Base-by-base conservation (phyloP, 2,113 vertebrate species). In the Percopsis transmontana region DNA sequence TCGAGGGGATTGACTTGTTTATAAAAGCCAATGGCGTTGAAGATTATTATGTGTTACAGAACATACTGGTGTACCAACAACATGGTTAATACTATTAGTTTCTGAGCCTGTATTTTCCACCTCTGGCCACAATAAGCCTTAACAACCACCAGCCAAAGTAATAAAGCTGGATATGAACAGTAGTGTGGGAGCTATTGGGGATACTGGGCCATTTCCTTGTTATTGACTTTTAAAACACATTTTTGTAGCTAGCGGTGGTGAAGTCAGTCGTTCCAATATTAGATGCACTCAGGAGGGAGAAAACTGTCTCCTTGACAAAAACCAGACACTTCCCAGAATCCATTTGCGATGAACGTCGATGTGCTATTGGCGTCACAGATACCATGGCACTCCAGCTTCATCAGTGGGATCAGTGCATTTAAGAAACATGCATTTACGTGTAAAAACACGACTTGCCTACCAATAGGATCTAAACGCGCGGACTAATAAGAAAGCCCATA, bases 281-380 rank as follows among this genome's bases (percentile, higher is more conserved):
- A 20, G 44, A 72, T 58, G 52, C 44, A 33, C 3, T 33, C 27
- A 6, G 27, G 12, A 33, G 54, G 21, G 52, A 52, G 7, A 50
- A 53, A 68, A 33, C 7, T n/a, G 10, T 9, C 19, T 23, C 15
- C 50, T 23, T 23, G 18, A 15, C 19, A 21, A 39, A 47, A 73
- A 55, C 33, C 27, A 19, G 19, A 39, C 11, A 4, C 27, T 45
- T 54, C 50, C 50, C 21, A 10, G 60, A 62, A 75, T 66, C 8
- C 8, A 70, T 71, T 73, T 58, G 44, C 24, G 53, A 11, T 19
- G 14, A 58, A 7, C 20, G 8, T 78, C 50, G 70, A 33, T 44
- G 27, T 40, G 33, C n/a, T 12, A 41, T 40, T 68, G 58, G 72
- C 2, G 40, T 5, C 71, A 59, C 6, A 27, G 15, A 56, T 50